These are phyloP conservation scores for Hyposmocoma kahamanoa DNA, from an alignment of 1,140 invertebrate genomes.

Conservation along the genomic window DNA sequence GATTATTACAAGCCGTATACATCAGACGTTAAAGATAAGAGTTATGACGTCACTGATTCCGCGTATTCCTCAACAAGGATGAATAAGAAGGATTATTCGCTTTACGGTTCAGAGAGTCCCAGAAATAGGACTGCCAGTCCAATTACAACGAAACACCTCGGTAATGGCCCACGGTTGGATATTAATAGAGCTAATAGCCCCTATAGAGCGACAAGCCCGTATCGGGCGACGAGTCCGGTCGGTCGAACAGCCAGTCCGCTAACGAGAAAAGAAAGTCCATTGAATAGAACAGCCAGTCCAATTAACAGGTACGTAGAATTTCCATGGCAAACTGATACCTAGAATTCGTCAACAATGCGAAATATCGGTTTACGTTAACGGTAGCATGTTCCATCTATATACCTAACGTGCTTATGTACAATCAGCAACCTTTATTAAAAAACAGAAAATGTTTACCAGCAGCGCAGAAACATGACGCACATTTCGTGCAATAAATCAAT, in stretches of 20 bases:
- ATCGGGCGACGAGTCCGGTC: slow-evolving; percentile 52
- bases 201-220: slow-evolving; percentile 58
- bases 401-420: no score
- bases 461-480: no score
- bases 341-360: no score
- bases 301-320: slow-evolving; percentile 66
- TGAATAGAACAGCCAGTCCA: slow-evolving; percentile 66
- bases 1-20: slow-evolving; percentile 63
- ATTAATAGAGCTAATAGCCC: slow-evolving; percentile 57
- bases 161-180: slow-evolving; percentile 56
- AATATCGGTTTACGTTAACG: no score
- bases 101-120: slow-evolving; percentile 63
- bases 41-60: slow-evolving; percentile 62
- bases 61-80: slow-evolving; percentile 49
- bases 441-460: no score
- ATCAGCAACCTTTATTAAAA: no score
- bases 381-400: no score
- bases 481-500: slow-evolving; percentile 17
- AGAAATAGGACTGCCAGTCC: slow-evolving; percentile 65
- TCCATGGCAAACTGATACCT: no score
- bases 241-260: slow-evolving; percentile 56
- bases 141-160: slow-evolving; percentile 66
- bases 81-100: slow-evolving; percentile 49
- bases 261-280: slow-evolving; percentile 55
- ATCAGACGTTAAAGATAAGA: slow-evolving; percentile 57